Conservation (phyloP, 2,797 vertebrate genomes). For the Myotis vivesi region DNA sequence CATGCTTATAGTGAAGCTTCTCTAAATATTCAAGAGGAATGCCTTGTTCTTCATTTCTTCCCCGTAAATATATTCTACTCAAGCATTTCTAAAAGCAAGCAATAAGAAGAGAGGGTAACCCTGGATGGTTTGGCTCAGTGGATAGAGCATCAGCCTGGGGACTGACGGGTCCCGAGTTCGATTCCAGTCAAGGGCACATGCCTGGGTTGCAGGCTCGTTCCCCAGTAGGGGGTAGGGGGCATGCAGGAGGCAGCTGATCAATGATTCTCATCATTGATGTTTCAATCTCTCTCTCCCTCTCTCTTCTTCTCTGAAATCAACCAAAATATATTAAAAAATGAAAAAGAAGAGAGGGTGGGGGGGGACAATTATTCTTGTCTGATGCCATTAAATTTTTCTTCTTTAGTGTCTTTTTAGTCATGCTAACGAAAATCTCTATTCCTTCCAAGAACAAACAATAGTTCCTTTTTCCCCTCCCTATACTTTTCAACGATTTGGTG, state of each 20-base stretch:
- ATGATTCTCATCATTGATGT: too few relatives aligned
- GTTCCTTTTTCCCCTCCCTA: neutral
- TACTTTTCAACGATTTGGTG: constrained; percentile 11
- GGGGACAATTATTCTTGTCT: neutral
- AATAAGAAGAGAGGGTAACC: neutral
- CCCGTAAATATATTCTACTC: constrained; percentile 89
- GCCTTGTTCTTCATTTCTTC: constrained; percentile 92
- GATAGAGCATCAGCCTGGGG: too few relatives aligned
- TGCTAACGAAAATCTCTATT: constrained; percentile 9
- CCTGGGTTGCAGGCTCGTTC: too few relatives aligned
- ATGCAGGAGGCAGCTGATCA: too few relatives aligned
- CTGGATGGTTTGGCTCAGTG: too few relatives aligned
- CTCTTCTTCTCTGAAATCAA: too few relatives aligned
- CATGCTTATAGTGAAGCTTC: constrained; percentile 95
- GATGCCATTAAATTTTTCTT: constrained; percentile 4
- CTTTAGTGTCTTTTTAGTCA: constrained; percentile 14
- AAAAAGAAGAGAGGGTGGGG: too few relatives aligned
- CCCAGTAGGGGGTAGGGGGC: too few relatives aligned
- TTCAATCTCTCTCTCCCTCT: too few relatives aligned
- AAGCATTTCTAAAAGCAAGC: constrained; percentile 88
- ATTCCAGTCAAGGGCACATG: too few relatives aligned
- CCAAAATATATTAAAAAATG: too few relatives aligned
- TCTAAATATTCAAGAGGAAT: constrained; percentile 95
- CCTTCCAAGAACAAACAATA: constrained; percentile 18
- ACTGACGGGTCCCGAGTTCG: too few relatives aligned